phyloP scores from a whole-genome alignment of 2,797 vertebrate species.

The Sebastes matsubarae region DNA sequence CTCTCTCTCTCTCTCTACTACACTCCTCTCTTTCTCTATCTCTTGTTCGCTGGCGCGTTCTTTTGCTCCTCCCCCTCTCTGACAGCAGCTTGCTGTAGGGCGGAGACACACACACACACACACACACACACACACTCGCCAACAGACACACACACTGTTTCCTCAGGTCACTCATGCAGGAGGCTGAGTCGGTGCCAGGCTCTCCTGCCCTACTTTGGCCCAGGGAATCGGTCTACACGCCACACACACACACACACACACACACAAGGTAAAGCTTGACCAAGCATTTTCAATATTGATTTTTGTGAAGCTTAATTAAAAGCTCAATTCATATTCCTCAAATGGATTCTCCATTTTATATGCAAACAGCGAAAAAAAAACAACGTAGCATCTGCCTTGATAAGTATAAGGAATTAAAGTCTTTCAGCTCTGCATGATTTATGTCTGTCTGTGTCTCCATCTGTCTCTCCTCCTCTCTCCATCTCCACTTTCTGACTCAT shows the following conservation, averaged over 20 bases:
- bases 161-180: slow-evolving; percentile 77
- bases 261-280: slow-evolving; percentile 25
- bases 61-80: slow-evolving; percentile 72
- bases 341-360: slow-evolving; percentile 15
- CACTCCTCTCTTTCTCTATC: slow-evolving; percentile 47
- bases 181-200: slow-evolving; percentile 72
- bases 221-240: slow-evolving; percentile 44
- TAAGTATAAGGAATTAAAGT: slow-evolving; percentile 3
- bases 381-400: slow-evolving; percentile 1
- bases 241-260: slow-evolving; percentile 1
- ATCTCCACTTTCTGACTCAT: background rate
- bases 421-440: slow-evolving; percentile 27
- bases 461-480: slow-evolving; percentile 5
- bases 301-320: slow-evolving; percentile 23
- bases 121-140: background rate
- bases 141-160: slow-evolving; percentile 39
- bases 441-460: slow-evolving; percentile 27
- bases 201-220: slow-evolving; percentile 78
- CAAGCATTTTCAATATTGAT: slow-evolving; percentile 48
- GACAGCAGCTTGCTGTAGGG: slow-evolving; percentile 73
- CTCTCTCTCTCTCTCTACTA: slow-evolving; percentile 56
- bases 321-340: slow-evolving; percentile 1
- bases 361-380: background rate
- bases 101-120: slow-evolving; percentile 33
- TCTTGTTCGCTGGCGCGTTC: slow-evolving; percentile 53